phyloP scores from a whole-genome alignment of 1,140 invertebrate genomes.

The Ips nitidus region DNA sequence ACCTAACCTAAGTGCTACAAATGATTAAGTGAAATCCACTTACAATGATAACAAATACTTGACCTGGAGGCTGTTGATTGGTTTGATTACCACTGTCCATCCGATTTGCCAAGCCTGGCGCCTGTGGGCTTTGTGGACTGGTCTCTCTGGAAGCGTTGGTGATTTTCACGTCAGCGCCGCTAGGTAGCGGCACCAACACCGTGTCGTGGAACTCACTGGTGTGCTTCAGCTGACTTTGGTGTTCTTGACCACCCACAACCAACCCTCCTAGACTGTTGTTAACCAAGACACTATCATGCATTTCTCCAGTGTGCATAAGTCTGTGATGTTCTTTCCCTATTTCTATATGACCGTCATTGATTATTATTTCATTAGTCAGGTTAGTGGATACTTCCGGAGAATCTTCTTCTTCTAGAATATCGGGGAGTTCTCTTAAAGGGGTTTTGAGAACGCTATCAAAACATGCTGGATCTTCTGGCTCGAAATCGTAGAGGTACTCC shows the following conservation, averaged over 20 bases:
- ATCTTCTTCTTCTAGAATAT: constrained; percentile 31
- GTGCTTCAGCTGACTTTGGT: constrained; percentile 29
- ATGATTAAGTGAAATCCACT: constrained; percentile 40
- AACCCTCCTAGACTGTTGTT: not conserved
- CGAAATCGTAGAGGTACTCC: constrained; percentile 28
- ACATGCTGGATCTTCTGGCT: constrained; percentile 9
- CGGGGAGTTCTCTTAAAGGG: constrained; percentile 34
- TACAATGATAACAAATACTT: constrained; percentile 54
- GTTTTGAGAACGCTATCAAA: constrained; percentile 21
- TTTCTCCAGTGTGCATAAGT: constrained; percentile 8
- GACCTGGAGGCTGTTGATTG: constrained; percentile 45
- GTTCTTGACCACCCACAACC: not conserved
- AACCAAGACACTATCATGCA: constrained; percentile 8
- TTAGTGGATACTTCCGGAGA: not conserved
- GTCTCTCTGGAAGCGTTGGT: constrained; percentile 25
- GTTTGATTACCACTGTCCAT: constrained; percentile 35
- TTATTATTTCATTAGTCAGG: constrained; percentile 8
- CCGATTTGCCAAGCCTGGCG: not conserved
- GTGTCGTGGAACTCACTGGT: constrained; percentile 43
- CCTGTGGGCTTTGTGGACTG: not conserved
- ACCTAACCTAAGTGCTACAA: not conserved
- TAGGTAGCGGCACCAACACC: constrained; percentile 31
- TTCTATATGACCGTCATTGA: constrained; percentile 9
- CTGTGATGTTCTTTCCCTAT: constrained; percentile 10
- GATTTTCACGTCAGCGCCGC: constrained; percentile 23